These are phyloP conservation scores for Scaptodrosophila lebanonensis DNA, from an alignment of 1,140 invertebrate species.

Conservation along the genomic window DNA sequence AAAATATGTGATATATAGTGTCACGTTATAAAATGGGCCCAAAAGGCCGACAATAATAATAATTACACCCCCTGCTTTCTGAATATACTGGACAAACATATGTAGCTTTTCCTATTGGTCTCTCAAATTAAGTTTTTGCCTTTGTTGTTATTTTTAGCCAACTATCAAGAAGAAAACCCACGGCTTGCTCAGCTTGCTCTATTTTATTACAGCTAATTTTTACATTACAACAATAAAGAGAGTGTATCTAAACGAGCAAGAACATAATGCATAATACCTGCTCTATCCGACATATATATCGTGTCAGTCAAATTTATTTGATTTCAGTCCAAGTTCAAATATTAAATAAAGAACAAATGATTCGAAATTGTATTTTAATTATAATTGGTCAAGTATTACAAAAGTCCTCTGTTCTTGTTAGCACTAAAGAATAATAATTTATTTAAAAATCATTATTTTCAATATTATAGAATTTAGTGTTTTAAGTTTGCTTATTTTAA, in stretches of 20 bases:
- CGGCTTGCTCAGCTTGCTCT: neutral
- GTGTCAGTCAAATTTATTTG: conserved; percentile 67
- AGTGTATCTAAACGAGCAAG: conserved; percentile 16
- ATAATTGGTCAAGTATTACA: too few relatives aligned
- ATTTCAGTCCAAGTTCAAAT: conserved; percentile 69
- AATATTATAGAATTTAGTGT: conserved; percentile 13
- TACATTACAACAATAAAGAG: conserved; percentile 20
- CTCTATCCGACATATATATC: conserved; percentile 25
- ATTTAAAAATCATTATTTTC: conserved; percentile 9
- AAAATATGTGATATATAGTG: too few relatives aligned
- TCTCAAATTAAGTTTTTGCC: neutral
- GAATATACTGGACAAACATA: too few relatives aligned
- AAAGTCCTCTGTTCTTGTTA: too few relatives aligned
- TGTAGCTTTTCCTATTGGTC: too few relatives aligned
- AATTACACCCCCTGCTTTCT: too few relatives aligned
- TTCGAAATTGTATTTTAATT: too few relatives aligned
- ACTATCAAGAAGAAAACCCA: neutral
- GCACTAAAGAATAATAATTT: conserved; percentile 29
- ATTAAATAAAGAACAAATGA: conserved; percentile 25
- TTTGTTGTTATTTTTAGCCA: neutral
- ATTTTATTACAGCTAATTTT: conserved; percentile 16
- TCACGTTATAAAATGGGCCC: too few relatives aligned
- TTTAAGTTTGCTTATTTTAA: too few relatives aligned
- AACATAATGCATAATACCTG: too few relatives aligned
- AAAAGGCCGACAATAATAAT: too few relatives aligned